phyloP scores from a whole-genome alignment of 2,113 vertebrate genomes.

The Mohoua ochrocephala region DNA sequence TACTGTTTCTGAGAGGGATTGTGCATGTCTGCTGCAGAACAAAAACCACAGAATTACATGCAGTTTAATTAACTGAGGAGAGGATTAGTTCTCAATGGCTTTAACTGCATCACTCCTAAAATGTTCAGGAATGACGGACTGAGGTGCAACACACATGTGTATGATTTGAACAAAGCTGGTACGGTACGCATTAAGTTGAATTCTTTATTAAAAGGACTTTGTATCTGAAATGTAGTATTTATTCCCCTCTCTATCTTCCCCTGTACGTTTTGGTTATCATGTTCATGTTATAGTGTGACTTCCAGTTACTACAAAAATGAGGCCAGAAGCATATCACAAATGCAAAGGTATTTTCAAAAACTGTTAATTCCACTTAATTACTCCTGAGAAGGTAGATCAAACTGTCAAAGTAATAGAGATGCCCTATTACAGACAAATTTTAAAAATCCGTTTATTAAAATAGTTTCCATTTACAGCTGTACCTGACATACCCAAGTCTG shows the following conservation, averaged over 20 bases:
- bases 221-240: background rate
- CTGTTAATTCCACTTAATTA: background rate
- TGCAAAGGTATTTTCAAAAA: slow-evolving; percentile 1
- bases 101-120: background rate
- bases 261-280: background rate
- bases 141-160: background rate
- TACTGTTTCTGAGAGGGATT: background rate
- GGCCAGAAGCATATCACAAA: background rate
- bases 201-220: background rate
- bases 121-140: background rate
- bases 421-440: background rate
- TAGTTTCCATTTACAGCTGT: slow-evolving; percentile 8
- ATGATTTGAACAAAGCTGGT: background rate
- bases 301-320: background rate
- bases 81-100: background rate
- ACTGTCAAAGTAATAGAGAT: background rate
- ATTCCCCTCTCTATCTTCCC: background rate
- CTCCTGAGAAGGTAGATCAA: slow-evolving; percentile 1
- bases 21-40: background rate
- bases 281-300: background rate
- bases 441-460: slow-evolving; percentile 25
- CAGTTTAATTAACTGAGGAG: background rate
- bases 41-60: background rate
- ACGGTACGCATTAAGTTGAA: background rate
- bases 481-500: background rate